phyloP scores from a whole-genome alignment of 2,113 vertebrate genomes.

The Hippolais icterina region DNA sequence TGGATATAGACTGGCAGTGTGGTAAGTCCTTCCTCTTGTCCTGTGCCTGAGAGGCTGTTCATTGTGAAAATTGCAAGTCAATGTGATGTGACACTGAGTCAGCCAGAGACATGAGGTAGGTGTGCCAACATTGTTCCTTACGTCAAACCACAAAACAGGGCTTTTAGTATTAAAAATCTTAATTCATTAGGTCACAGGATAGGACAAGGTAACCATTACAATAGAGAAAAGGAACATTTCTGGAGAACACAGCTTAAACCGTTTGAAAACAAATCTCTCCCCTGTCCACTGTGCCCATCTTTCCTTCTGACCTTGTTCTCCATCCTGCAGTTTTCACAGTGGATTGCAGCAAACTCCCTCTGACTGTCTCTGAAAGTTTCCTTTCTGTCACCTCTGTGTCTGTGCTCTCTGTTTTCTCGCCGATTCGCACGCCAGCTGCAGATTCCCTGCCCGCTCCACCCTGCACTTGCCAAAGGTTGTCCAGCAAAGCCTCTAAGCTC shows the following conservation, averaged over 20 bases:
- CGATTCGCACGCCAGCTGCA: background rate
- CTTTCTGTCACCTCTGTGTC: background rate
- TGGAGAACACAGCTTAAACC: background rate
- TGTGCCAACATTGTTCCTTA: background rate
- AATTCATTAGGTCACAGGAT: background rate
- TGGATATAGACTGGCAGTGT: background rate
- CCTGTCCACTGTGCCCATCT: background rate
- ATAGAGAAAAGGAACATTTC: background rate
- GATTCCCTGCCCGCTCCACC: slow-evolving; percentile 9
- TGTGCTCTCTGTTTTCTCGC: background rate
- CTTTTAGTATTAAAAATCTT: background rate
- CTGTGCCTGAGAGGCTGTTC: background rate
- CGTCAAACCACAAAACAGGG: background rate
- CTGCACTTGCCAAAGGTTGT: background rate
- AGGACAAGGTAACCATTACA: background rate
- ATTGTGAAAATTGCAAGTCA: background rate
- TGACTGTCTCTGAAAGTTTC: slow-evolving; percentile 21
- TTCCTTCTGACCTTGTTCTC: slow-evolving; percentile 30
- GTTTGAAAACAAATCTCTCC: background rate
- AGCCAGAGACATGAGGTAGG: background rate
- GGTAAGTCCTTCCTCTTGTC: background rate
- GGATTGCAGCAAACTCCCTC: background rate
- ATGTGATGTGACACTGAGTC: slow-evolving; percentile 9
- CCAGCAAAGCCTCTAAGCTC: background rate
- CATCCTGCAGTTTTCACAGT: background rate